Evolutionary conservation across 2,888 invertebrate genomes (phyloP).

Genomic region (Eustalomyia histrio): DNA sequence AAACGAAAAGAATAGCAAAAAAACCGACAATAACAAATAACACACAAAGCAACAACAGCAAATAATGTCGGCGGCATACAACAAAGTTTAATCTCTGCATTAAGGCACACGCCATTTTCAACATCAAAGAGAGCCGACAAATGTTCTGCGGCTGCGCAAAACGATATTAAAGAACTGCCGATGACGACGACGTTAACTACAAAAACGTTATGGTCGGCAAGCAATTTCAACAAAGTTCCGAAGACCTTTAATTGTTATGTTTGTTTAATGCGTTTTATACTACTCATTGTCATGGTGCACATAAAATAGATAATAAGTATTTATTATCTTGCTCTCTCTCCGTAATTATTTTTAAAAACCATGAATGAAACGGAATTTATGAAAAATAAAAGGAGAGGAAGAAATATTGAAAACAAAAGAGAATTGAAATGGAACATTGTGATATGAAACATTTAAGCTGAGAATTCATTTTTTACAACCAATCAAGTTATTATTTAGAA

Average conservation of each 20-base stretch:
- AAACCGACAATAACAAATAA: slow-evolving; percentile 19
- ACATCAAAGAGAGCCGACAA: slow-evolving; percentile 78
- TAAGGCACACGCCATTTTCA: slow-evolving; percentile 79
- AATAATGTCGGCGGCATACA: slow-evolving; percentile 65
- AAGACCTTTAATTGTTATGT: slow-evolving; percentile 63
- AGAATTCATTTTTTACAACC: no score
- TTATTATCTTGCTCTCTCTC: not conserved
- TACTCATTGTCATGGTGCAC: slow-evolving; percentile 47
- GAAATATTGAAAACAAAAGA: not conserved
- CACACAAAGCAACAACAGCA: slow-evolving; percentile 66
- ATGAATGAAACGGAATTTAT: not conserved
- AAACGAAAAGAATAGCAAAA: slow-evolving; percentile 26
- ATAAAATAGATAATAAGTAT: slow-evolving; percentile 25
- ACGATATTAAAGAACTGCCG: slow-evolving; percentile 73
- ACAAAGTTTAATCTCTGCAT: slow-evolving; percentile 79
- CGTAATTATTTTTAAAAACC: not conserved
- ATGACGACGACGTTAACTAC: slow-evolving; percentile 65
- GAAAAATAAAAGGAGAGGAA: not conserved
- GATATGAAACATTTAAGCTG: not conserved
- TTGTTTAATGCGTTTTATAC: slow-evolving; percentile 51
- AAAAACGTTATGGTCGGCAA: slow-evolving; percentile 62
- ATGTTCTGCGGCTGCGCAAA: slow-evolving; percentile 79
- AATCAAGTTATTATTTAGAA: no score
- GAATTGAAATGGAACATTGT: not conserved
- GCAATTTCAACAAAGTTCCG: slow-evolving; percentile 55